phyloP scores from a whole-genome alignment of 2,113 vertebrate species.

The Rhadina sibilatrix region DNA sequence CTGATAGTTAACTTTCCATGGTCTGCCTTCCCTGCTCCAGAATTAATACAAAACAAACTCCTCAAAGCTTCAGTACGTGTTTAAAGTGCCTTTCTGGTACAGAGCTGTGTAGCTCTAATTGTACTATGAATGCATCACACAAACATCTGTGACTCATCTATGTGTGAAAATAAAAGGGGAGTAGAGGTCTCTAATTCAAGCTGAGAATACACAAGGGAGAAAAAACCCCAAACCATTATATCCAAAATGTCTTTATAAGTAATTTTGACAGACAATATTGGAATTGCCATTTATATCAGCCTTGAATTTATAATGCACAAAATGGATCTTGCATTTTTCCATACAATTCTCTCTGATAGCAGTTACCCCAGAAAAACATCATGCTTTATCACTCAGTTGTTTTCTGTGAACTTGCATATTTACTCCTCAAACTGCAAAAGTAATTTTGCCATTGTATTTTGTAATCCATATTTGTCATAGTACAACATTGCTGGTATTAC shows the following conservation, averaged over 20 bases:
- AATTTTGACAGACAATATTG: neutral
- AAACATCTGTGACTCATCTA: constrained; percentile 29
- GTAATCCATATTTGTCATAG: neutral
- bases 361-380: neutral
- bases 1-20: neutral
- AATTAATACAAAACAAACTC: neutral
- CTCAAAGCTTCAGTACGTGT: neutral
- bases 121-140: neutral
- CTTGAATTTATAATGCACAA: neutral
- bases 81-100: neutral
- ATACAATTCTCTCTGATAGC: neutral
- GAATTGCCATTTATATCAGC: neutral
- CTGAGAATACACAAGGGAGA: neutral
- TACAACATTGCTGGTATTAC: neutral
- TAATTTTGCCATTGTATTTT: constrained; percentile 30
- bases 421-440: constrained; percentile 1
- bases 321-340: neutral
- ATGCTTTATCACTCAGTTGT: neutral
- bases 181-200: neutral
- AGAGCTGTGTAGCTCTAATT: neutral
- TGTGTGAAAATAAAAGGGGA: neutral
- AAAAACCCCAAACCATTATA: neutral
- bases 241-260: neutral
- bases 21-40: neutral
- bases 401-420: neutral